Evolutionary conservation across 2,797 vertebrate genomes (phyloP).

Genomic region (Oophaga sylvatica): DNA sequence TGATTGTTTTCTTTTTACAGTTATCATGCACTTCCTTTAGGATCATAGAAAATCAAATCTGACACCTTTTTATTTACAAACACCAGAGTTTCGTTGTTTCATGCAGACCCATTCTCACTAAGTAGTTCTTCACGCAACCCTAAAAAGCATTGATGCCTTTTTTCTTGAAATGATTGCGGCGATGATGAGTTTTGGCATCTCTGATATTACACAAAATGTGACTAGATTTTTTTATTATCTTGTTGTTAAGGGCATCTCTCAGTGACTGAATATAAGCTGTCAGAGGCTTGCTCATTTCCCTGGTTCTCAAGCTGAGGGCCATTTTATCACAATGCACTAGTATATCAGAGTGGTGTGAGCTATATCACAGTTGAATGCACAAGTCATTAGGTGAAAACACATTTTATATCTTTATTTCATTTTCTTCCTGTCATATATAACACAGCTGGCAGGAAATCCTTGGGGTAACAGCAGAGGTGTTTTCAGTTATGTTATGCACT

Average conservation of each 20-base stretch:
- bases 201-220: slow-evolving; percentile 4
- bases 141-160: not conserved
- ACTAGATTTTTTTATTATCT: not conserved
- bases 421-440: slow-evolving; percentile 51
- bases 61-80: slow-evolving; percentile 26
- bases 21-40: not conserved
- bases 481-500: slow-evolving; percentile 12
- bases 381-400: slow-evolving; percentile 59
- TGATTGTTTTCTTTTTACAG: not conserved
- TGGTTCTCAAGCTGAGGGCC: slow-evolving; percentile 36
- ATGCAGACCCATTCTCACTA: not conserved
- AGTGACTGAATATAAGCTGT: slow-evolving; percentile 36
- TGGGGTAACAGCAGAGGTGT: slow-evolving; percentile 46
- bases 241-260: slow-evolving; percentile 9
- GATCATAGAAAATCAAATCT: not conserved
- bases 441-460: slow-evolving; percentile 52
- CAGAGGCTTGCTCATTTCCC: slow-evolving; percentile 25
- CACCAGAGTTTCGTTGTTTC: not conserved
- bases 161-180: not conserved
- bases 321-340: slow-evolving; percentile 49
- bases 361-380: slow-evolving; percentile 56
- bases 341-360: slow-evolving; percentile 32
- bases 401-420: slow-evolving; percentile 56
- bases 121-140: not conserved
- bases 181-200: not conserved